Evolutionary conservation across 1,140 invertebrate species (phyloP), one percentile per base, ranked within the genome.

Genomic region (Trichonephila inaurata): DNA sequence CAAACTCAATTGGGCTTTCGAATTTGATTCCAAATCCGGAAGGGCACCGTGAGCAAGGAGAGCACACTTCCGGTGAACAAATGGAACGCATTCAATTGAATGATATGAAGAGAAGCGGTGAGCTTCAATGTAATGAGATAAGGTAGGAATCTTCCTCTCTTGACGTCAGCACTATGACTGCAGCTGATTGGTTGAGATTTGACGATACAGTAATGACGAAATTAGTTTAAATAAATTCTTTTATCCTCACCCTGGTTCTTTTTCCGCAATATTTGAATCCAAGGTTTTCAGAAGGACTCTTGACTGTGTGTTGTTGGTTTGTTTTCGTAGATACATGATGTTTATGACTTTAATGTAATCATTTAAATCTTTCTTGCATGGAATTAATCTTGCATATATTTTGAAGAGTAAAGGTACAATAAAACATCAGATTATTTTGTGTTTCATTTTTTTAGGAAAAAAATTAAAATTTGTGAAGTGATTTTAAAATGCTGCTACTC

Each of bases 41-140:
- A 61, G 60, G 58, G 28, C 24, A 62, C 58, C 24, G 62, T 83
- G 81, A 51, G 81, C 81, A 83, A 19, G 44, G 44, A 83, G 81
- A 83, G 81, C 19, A 18, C 61, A 3, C 85, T 28, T 87, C 85
- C 85, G 61, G 21, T 24, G 64, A 21, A 72, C 66, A 69, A 89
- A 89, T 72, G 88, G 88, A 58, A 89, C 24, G 62, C 66, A 89
- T 61, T 89, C 62, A 44, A 89, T 89, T 58, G 88, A 58, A 89
- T 89, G 66, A 77, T 44, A 33, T 61, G 28, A 64, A 33, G 86
- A 66, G 86, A 40, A 40, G 16, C 40, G 33, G 40, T 28, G 88
- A 72, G 10, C 40, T 58, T 12, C 19, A 10, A 58, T 58, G 85
- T 40, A 87, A 87, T 89, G 88, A 5, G 66, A 72, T 89, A 72